Percentiles rank a stretch among this genome's conserved stretches.
phyloP scores from a whole-genome alignment of 2,113 vertebrate genomes.

The Phrynosoma platyrhinos region DNA sequence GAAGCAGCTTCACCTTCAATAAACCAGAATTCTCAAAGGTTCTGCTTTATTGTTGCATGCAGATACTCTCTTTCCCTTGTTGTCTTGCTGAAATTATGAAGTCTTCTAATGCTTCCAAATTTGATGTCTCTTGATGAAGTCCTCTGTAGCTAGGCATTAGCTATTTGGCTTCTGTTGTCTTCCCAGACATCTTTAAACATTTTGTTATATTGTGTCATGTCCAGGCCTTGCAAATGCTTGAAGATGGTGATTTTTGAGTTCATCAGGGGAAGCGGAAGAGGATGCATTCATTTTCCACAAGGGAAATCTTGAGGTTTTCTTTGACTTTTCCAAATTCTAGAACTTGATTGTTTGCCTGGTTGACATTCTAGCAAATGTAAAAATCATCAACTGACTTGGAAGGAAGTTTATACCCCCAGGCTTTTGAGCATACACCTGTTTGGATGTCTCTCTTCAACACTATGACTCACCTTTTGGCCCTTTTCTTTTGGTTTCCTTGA shows the following conservation, averaged over 20 bases:
- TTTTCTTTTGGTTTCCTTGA: constrained; percentile 8
- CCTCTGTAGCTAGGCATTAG: background rate
- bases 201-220: constrained; percentile 1
- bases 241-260: background rate
- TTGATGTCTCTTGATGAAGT: constrained; percentile 23
- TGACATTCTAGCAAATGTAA: constrained; percentile 12
- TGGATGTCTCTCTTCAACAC: background rate
- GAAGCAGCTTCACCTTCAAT: too few relatives aligned
- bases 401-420: background rate
- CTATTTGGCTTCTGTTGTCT: background rate
- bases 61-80: constrained; percentile 1
- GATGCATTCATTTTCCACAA: background rate
- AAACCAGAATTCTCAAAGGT: too few relatives aligned
- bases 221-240: background rate
- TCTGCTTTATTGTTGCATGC: too few relatives aligned
- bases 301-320: constrained; percentile 12
- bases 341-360: constrained; percentile 11
- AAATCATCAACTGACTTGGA: constrained; percentile 16
- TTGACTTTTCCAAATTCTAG: constrained; percentile 38
- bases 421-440: background rate
- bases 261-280: background rate
- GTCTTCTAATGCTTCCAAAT: constrained; percentile 8
- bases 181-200: background rate
- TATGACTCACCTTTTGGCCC: background rate
- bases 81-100: background rate